Evolutionary conservation across 1,140 invertebrate species (phyloP).

Genomic region (Sarcophaga peregrina): DNA sequence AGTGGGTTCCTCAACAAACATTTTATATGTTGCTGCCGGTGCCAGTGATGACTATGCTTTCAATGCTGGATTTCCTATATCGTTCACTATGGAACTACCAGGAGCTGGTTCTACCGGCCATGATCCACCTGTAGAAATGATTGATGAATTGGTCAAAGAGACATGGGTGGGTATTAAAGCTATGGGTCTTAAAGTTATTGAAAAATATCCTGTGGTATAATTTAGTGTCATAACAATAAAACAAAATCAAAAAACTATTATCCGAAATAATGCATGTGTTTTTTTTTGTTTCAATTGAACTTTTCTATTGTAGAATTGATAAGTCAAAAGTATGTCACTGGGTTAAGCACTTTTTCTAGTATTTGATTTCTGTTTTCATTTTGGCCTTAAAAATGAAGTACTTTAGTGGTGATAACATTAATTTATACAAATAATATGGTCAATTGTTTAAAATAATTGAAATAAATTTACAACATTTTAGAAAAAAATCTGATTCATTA

Average conservation of each 20-base stretch:
- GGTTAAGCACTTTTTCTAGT: too few species aligned
- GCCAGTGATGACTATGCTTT: slow-evolving; percentile 76
- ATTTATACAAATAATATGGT: too few species aligned
- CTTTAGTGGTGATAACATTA: too few species aligned
- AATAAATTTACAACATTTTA: too few species aligned
- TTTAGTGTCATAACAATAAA: background rate
- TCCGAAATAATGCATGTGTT: too few species aligned
- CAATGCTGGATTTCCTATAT: slow-evolving; percentile 70
- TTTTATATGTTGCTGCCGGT: slow-evolving; percentile 70
- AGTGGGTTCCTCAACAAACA: slow-evolving; percentile 73
- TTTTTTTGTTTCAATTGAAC: background rate
- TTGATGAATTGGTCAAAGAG: slow-evolving; percentile 73
- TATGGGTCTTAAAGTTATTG: slow-evolving; percentile 51
- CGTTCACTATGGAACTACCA: slow-evolving; percentile 77
- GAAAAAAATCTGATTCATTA: too few species aligned
- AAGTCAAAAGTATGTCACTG: too few species aligned
- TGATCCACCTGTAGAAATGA: slow-evolving; percentile 73
- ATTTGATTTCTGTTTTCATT: too few species aligned
- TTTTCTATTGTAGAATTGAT: too few species aligned
- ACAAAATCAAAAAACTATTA: too few species aligned
- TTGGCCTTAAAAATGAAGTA: too few species aligned
- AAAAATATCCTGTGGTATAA: slow-evolving; percentile 30
- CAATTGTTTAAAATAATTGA: too few species aligned
- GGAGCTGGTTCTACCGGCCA: slow-evolving; percentile 74
- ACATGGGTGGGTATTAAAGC: slow-evolving; percentile 74